Evolutionary conservation across 2,888 invertebrate genomes (phyloP), one percentile per base, ranked within the genome.

Genomic region (Arge pagana): DNA sequence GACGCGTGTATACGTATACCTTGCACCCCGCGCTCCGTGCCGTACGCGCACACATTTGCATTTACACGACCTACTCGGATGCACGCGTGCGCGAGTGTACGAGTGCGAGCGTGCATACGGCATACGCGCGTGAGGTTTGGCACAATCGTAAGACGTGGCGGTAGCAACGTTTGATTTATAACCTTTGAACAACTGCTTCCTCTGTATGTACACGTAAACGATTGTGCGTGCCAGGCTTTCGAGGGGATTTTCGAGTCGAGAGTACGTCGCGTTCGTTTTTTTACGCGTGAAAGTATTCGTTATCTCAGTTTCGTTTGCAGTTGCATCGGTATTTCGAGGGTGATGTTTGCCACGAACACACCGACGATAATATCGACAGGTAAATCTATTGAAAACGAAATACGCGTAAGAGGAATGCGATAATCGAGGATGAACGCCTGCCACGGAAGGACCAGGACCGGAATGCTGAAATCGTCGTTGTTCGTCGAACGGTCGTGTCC

Each of bases 141-240:
- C 19, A 42, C n/a, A n/a, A 11, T 16, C 11, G 23, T 16, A 30
- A 23, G 13, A 21, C 58, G 55, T n/a, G 58, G 56, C 59, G 60
- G 53, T 61, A 59, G 61, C 58, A 61, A 55, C 55, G 59, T 64
- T 69, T 72, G 68, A 72, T 72, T 72, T 72, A 71, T 64, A 63
- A 53, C 60, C 58, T 45, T 23, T 21, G 52, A 56, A 50, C 54
- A 61, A 43, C 51, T 58, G 58, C 57, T 55, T 55, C 53, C 51
- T 53, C 60, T 57, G 59, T 55, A n/a, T n/a, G n/a, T n/a, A n/a
- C n/a, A n/a, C n/a, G 61, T 61, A 57, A 58, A 64, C 56, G 54
- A 54, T 36, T 42, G 30, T 30, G 11, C 13, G 15, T 3, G 11
- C 7, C 18, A 10, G 24, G 45, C 5, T 33, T 33, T 33, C 15